Evolutionary conservation across 2,113 vertebrate species (phyloP).

Genomic region (Natator depressus): DNA sequence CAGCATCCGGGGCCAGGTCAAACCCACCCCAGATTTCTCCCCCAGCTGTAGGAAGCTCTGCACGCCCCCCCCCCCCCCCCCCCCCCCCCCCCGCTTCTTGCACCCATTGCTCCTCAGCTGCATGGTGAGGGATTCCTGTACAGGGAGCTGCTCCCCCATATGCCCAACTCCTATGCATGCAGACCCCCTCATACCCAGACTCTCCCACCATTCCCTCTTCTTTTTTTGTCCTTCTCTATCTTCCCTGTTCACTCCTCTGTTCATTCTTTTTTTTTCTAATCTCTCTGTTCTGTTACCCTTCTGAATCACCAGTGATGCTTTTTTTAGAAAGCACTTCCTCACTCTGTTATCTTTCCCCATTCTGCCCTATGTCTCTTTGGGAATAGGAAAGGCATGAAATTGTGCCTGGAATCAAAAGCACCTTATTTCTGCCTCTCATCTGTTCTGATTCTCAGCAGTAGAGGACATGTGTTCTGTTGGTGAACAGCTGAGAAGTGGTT

Average conservation of each 20-base stretch:
- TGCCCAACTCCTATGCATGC: too few species aligned
- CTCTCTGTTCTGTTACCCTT: not conserved
- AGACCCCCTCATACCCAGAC: too few species aligned
- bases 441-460: not conserved
- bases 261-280: fast-evolving
- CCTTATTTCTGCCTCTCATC: not conserved
- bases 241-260: not conserved
- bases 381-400: not conserved
- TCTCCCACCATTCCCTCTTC: not conserved
- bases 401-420: not conserved
- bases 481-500: constrained; percentile 22
- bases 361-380: not conserved
- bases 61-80: too few species aligned
- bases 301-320: not conserved
- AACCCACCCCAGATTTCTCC: too few species aligned
- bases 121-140: too few species aligned
- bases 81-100: too few species aligned
- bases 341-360: not conserved
- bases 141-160: too few species aligned
- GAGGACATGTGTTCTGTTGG: constrained; percentile 21
- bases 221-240: not conserved
- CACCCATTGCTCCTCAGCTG: too few species aligned
- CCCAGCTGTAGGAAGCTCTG: too few species aligned
- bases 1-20: too few species aligned
- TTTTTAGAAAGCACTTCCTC: not conserved